phyloP scores from a whole-genome alignment of 2,888 invertebrate genomes.

The Agrochola lota region DNA sequence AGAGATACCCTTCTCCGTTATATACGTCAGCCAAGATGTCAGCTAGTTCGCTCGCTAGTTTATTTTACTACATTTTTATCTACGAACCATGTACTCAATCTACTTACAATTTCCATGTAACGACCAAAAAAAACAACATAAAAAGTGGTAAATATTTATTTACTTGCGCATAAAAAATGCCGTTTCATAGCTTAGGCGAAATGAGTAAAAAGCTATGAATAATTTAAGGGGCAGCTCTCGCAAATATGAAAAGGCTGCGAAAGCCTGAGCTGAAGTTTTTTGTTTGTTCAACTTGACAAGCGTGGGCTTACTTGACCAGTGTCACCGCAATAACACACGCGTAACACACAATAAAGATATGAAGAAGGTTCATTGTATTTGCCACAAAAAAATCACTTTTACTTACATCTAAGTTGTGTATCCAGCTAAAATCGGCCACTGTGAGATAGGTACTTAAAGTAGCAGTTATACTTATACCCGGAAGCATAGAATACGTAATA shows the following conservation, averaged over 20 bases:
- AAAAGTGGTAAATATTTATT: slow-evolving; percentile 50
- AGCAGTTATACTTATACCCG: background rate
- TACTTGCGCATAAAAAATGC: slow-evolving; percentile 52
- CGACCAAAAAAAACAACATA: slow-evolving; percentile 20
- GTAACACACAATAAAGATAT: too few relatives aligned
- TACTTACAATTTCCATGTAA: slow-evolving; percentile 22
- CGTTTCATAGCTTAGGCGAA: slow-evolving; percentile 42
- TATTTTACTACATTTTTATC: background rate
- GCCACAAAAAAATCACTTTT: background rate
- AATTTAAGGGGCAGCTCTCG: slow-evolving; percentile 45
- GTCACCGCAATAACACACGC: slow-evolving; percentile 18
- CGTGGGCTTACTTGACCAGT: slow-evolving; percentile 40
- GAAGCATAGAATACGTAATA: background rate
- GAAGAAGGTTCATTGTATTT: slow-evolving; percentile 9
- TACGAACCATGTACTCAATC: slow-evolving; percentile 16
- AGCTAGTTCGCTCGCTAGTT: too few relatives aligned
- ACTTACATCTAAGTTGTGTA: background rate
- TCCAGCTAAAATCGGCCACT: background rate
- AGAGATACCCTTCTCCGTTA: too few relatives aligned
- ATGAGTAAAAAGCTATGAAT: slow-evolving; percentile 58
- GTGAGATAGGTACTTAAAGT: background rate
- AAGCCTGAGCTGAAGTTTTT: slow-evolving; percentile 44
- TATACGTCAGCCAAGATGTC: too few relatives aligned
- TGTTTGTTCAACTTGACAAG: slow-evolving; percentile 48
- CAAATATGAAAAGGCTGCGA: slow-evolving; percentile 36